Evolutionary conservation across 2,888 invertebrate genomes (phyloP).

Genomic region (Arctia plantaginis): DNA sequence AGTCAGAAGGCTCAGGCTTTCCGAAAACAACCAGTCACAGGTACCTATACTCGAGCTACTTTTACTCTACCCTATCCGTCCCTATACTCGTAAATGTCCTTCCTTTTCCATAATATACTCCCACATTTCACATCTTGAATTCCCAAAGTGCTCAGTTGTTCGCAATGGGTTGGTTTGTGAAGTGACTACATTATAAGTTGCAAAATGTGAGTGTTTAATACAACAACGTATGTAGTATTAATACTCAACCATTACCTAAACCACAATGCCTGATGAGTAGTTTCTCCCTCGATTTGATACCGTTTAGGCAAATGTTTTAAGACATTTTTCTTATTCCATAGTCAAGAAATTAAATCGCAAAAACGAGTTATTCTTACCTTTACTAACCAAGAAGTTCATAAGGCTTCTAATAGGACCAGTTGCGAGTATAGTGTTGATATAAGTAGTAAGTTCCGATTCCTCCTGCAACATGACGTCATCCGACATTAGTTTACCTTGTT

Average conservation of each 20-base stretch:
- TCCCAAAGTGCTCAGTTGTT: no score
- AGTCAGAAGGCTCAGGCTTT: no score
- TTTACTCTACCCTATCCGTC: no score
- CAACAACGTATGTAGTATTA: neutral
- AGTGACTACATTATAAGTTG: no score
- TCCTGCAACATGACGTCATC: conserved; percentile 84
- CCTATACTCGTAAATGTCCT: no score
- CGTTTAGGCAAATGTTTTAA: neutral
- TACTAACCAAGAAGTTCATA: conserved; percentile 88
- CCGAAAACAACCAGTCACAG: no score
- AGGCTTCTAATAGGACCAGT: conserved; percentile 91
- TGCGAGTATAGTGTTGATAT: conserved; percentile 89
- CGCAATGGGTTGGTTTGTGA: no score
- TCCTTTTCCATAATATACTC: no score
- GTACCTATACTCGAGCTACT: no score
- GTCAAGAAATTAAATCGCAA: neutral
- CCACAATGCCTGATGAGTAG: neutral
- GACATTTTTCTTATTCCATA: neutral
- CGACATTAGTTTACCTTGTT: conserved; percentile 57
- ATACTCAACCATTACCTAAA: neutral
- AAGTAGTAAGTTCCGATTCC: conserved; percentile 89
- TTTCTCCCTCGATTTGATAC: neutral
- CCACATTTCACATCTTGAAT: no score
- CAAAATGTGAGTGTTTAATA: neutral
- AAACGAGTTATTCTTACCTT: conserved; percentile 73